phyloP scores from a whole-genome alignment of 2,888 invertebrate species.

The Cryptus armator region DNA sequence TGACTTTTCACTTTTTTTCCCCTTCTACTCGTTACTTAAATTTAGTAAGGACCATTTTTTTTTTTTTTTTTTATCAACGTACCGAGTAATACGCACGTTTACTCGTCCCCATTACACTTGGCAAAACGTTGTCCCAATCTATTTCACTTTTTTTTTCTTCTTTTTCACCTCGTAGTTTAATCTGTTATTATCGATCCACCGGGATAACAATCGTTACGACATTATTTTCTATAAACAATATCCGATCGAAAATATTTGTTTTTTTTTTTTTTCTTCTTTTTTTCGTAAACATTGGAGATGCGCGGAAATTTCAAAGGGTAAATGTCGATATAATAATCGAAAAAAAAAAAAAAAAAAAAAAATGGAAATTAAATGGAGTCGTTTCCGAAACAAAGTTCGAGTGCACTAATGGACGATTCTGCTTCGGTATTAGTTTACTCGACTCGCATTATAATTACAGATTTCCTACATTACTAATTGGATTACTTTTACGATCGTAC shows the following conservation, averaged over 20 bases:
- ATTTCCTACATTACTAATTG: slow-evolving; percentile 23
- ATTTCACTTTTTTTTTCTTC: slow-evolving; percentile 33
- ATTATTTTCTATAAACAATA: slow-evolving; percentile 48
- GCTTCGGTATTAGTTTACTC: neutral
- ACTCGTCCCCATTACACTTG: slow-evolving; percentile 23
- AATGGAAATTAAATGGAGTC: neutral
- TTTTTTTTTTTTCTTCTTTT: slow-evolving; percentile 55
- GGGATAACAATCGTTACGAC: slow-evolving; percentile 66
- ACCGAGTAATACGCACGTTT: slow-evolving; percentile 39
- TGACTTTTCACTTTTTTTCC: slow-evolving; percentile 73
- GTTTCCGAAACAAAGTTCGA: neutral
- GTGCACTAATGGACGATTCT: neutral
- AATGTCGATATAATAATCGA: neutral
- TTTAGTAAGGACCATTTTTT: slow-evolving; percentile 64
- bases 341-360: no score
- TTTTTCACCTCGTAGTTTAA: slow-evolving; percentile 51
- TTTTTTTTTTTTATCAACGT: slow-evolving; percentile 48
- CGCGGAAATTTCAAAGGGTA: neutral
- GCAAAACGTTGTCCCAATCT: neutral
- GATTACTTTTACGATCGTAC: slow-evolving; percentile 29
- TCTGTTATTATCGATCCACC: slow-evolving; percentile 68
- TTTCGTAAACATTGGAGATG: slow-evolving; percentile 33
- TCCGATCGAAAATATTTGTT: slow-evolving; percentile 44
- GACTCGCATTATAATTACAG: slow-evolving; percentile 4
- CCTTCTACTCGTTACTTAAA: slow-evolving; percentile 57